Evolutionary conservation across 2,888 invertebrate genomes (phyloP), one percentile per base, ranked within the genome.

Genomic region (Branchipolynoe longqiensis): DNA sequence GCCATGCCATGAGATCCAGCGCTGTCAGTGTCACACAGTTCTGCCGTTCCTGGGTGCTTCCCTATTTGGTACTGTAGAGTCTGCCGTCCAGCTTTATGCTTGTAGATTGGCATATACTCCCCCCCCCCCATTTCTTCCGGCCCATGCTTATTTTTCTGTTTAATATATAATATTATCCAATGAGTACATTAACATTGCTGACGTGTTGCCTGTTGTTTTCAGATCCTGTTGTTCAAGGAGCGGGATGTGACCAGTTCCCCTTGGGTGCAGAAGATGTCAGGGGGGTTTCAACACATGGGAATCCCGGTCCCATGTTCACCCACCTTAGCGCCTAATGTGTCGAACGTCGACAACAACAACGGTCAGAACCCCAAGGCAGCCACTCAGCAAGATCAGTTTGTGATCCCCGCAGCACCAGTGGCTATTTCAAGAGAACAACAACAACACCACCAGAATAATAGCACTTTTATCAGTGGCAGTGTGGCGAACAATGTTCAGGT

Each of bases 161-260:
- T n/a, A n/a, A n/a, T n/a, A n/a, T n/a, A n/a, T n/a, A n/a, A n/a
- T n/a, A n/a, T n/a, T n/a, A n/a, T n/a, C n/a, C n/a, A n/a, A n/a
- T n/a, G n/a, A n/a, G n/a, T n/a, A n/a, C n/a, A n/a, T n/a, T n/a
- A n/a, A n/a, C n/a, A n/a, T n/a, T 62, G 25, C 18, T 38, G 38
- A 4, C 22, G 36, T 6, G 36, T 69, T 69, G n/a, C 38, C 38
- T 36, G n/a, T 59, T 33, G 1, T 36, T 69, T 83, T 12, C 64
- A 85, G 85, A 85, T 85, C 48, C 82, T 85, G 41, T 54, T 85
- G 40, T 85, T 73, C 69, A 85, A 85, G 69, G 82, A 85, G 82
- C 41, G 86, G 82, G 83, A 86, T 86, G 86, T 86, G 64, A 84
- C 83, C 38, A 36, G 28, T 40, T 85, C 69, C 58, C 69, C 83